phyloP scores from a whole-genome alignment of 2,113 vertebrate species.

The Macrotis lagotis region DNA sequence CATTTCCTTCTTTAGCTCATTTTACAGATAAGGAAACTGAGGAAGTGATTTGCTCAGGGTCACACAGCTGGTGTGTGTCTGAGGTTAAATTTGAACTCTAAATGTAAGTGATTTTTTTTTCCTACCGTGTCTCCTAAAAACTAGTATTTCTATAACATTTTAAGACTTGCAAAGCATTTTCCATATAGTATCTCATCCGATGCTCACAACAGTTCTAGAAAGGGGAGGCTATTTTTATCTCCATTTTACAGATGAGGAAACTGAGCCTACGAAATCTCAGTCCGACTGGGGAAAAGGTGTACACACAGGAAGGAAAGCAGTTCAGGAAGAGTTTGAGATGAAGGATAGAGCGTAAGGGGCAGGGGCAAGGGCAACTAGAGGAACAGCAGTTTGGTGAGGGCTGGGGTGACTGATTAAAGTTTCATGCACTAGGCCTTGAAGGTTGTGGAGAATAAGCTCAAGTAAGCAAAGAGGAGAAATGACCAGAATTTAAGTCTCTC shows the following conservation, averaged over 20 bases:
- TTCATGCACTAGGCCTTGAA: background rate
- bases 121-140: background rate
- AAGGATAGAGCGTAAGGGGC: background rate
- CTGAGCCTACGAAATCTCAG: background rate
- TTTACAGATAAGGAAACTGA: background rate
- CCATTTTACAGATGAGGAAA: background rate
- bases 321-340: too few species aligned
- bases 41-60: background rate
- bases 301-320: background rate
- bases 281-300: background rate
- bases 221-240: background rate
- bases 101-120: background rate
- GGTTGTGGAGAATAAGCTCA: background rate
- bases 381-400: background rate
- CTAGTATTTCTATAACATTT: background rate
- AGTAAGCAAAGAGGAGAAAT: constrained; percentile 17
- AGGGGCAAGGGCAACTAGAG: constrained; percentile 33
- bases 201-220: background rate
- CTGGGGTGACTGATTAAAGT: background rate
- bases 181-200: background rate
- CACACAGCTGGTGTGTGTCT: background rate
- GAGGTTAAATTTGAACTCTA: background rate
- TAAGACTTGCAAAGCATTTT: background rate
- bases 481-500: background rate
- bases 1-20: background rate